Percentiles rank a stretch among this genome's conserved stretches.
Evolutionary conservation across 2,888 invertebrate species (phyloP).

Genomic region (Parnassius apollo): DNA sequence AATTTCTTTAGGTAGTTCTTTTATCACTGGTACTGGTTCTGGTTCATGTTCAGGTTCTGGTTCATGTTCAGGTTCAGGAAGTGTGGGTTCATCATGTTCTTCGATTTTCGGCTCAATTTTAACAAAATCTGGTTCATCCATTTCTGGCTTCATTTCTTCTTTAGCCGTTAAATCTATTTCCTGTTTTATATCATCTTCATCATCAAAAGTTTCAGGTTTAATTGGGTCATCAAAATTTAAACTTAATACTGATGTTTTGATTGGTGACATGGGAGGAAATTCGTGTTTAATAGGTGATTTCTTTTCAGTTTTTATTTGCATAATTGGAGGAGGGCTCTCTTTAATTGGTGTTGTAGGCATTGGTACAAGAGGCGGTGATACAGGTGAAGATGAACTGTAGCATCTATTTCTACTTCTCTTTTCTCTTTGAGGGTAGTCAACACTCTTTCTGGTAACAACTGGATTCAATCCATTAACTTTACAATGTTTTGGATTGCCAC

Average conservation of each 20-base stretch:
- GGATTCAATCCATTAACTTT: slow-evolving; percentile 69
- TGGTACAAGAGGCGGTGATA: slow-evolving; percentile 58
- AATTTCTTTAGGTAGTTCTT: slow-evolving; percentile 41
- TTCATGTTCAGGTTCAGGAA: slow-evolving; percentile 28
- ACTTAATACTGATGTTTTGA: slow-evolving; percentile 47
- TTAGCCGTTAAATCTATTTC: slow-evolving; percentile 69
- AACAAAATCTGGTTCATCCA: slow-evolving; percentile 65
- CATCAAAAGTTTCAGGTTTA: slow-evolving; percentile 52
- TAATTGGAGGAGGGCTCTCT: slow-evolving; percentile 45
- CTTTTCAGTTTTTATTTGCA: slow-evolving; percentile 55
- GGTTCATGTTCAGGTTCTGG: too few relatives aligned
- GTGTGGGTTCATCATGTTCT: slow-evolving; percentile 35
- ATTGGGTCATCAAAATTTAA: slow-evolving; percentile 59
- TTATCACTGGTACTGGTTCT: slow-evolving; percentile 6
- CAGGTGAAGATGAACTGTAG: slow-evolving; percentile 65
- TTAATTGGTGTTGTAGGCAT: slow-evolving; percentile 55
- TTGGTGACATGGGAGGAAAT: slow-evolving; percentile 56
- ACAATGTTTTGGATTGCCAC: slow-evolving; percentile 85
- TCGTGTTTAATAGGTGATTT: slow-evolving; percentile 69
- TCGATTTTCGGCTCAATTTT: slow-evolving; percentile 48
- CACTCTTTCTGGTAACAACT: slow-evolving; percentile 56
- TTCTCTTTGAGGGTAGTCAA: slow-evolving; percentile 69
- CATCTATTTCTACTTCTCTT: slow-evolving; percentile 69
- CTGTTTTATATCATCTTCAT: slow-evolving; percentile 55
- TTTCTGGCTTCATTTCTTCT: slow-evolving; percentile 69